Conservation (phyloP, 2,888 invertebrate genomes). For the Trissolcus brochymenae region DNA sequence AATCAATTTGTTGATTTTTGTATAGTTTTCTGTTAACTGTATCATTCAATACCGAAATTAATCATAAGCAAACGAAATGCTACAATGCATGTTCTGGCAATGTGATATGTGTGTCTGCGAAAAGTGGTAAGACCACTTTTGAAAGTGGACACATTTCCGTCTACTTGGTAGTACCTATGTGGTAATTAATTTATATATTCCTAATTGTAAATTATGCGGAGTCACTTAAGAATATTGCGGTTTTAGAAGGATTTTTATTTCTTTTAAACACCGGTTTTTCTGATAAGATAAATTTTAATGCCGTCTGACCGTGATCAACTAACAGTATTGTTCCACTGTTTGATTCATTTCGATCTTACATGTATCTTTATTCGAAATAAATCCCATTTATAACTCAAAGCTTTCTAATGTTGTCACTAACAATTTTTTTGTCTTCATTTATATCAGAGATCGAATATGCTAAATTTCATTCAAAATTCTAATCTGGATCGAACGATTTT, state of each 20-base stretch:
- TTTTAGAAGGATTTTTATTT: constrained; percentile 1
- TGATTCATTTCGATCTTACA: neutral
- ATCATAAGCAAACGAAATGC: constrained; percentile 32
- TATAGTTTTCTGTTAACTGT: constrained; percentile 2
- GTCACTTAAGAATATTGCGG: neutral
- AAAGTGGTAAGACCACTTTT: constrained; percentile 37
- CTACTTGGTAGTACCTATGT: constrained; percentile 12
- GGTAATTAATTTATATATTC: constrained; percentile 24
- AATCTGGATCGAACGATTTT: too few species aligned
- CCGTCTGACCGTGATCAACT: too few species aligned
- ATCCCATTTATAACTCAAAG: too few species aligned
- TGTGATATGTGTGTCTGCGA: constrained; percentile 28
- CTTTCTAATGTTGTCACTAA: too few species aligned
- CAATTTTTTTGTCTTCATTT: too few species aligned
- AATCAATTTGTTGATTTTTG: constrained; percentile 22
- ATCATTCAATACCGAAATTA: constrained; percentile 38
- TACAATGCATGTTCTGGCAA: constrained; percentile 17
- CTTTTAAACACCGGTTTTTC: neutral
- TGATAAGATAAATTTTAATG: neutral
- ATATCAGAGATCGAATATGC: too few species aligned
- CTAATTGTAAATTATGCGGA: constrained; percentile 14
- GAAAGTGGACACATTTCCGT: constrained; percentile 28
- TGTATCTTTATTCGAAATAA: too few species aligned
- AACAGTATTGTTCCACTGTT: neutral
- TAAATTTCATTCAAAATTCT: too few species aligned